Conservation (phyloP, 2,888 invertebrate genomes). For the Fragum sueziense region DNA sequence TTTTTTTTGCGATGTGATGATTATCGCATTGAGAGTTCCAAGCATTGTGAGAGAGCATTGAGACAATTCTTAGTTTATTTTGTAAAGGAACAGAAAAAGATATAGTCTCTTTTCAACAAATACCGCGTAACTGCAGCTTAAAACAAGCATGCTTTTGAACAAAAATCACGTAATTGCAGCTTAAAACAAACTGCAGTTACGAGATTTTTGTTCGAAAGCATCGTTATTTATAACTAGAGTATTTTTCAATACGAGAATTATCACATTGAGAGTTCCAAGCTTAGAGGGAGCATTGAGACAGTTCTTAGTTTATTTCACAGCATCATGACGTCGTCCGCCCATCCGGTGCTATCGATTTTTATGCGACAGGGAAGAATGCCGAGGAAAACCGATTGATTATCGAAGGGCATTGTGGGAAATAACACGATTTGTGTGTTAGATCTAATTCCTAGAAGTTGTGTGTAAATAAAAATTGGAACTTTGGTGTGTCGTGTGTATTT, state of each 20-base stretch:
- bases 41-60: too few relatives aligned
- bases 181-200: too few relatives aligned
- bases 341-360: slow-evolving; percentile 13
- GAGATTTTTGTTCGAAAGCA: too few relatives aligned
- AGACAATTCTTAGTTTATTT: background rate
- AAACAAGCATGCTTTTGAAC: too few relatives aligned
- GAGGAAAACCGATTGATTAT: slow-evolving; percentile 63
- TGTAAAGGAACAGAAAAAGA: background rate
- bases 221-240: background rate
- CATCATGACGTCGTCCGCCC: background rate
- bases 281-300: background rate
- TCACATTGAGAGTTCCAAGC: background rate
- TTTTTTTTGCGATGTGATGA: too few relatives aligned
- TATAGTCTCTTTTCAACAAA: background rate
- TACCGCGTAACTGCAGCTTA: too few relatives aligned
- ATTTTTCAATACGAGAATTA: background rate
- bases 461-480: slow-evolving; percentile 41
- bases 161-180: too few relatives aligned
- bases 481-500: background rate
- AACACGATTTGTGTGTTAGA: slow-evolving; percentile 50
- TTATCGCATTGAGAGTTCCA: too few relatives aligned
- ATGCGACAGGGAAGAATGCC: slow-evolving; percentile 44
- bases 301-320: background rate
- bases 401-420: slow-evolving; percentile 40
- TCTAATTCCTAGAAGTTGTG: slow-evolving; percentile 57